These are phyloP conservation scores for Tragopan temminckii DNA, from an alignment of 2,797 vertebrate genomes.

Conservation along the genomic window DNA sequence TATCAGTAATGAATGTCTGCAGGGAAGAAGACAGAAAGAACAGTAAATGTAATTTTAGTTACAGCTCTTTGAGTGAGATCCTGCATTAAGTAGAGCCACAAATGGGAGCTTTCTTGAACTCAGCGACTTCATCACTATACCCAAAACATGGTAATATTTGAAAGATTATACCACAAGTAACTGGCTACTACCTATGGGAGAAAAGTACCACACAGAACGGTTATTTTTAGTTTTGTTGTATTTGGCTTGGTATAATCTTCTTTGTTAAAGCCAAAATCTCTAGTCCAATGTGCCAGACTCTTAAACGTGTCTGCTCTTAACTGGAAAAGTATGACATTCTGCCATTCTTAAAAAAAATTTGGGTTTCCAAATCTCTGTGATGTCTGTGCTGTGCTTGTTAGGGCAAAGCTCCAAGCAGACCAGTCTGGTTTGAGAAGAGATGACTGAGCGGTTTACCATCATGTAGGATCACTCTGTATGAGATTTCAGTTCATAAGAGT, in stretches of 20 bases:
- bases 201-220: neutral
- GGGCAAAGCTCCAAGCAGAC: slow-evolving; percentile 18
- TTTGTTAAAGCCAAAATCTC: slow-evolving; percentile 10
- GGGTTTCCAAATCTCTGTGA: slow-evolving; percentile 14
- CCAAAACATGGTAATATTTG: neutral
- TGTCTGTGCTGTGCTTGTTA: neutral
- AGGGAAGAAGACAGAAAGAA: neutral
- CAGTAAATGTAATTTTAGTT: neutral
- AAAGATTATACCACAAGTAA: neutral
- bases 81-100: neutral
- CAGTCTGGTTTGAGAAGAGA: neutral
- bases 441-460: neutral
- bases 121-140: neutral
- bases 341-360: neutral
- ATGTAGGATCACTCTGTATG: neutral
- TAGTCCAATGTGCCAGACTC: neutral
- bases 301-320: slow-evolving; percentile 3
- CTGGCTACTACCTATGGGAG: neutral
- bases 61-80: neutral
- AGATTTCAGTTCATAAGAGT: neutral
- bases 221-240: neutral
- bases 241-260: neutral
- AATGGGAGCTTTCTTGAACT: neutral
- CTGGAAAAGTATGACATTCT: slow-evolving; percentile 34
- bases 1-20: neutral